Evolutionary conservation across 2,797 vertebrate species (phyloP).

Genomic region (Loriculus beryllinus): DNA sequence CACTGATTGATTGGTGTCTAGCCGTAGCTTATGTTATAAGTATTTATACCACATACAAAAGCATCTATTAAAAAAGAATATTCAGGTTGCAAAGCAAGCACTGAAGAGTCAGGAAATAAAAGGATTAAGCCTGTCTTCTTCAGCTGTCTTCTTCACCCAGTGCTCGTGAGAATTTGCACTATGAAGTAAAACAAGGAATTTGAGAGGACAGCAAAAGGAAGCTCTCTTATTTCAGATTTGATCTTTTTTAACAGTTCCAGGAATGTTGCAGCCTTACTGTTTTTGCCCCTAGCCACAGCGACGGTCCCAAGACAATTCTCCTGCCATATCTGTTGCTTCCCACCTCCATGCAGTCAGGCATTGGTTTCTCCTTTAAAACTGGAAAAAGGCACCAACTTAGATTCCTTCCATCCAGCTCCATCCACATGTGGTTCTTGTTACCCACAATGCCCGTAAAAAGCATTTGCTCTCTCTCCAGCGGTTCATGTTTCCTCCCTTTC

Average conservation of each 20-base stretch:
- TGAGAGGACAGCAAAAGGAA: background rate
- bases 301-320: background rate
- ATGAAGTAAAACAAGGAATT: background rate
- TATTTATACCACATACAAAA: background rate
- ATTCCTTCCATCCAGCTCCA: background rate
- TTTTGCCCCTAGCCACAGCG: background rate
- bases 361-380: background rate
- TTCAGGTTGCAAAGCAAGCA: background rate
- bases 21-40: background rate
- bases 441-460: background rate
- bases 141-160: background rate
- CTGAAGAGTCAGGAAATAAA: background rate
- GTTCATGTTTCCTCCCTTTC: constrained; percentile 32
- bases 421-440: constrained; percentile 44
- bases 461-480: background rate
- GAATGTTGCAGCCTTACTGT: background rate
- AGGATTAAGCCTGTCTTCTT: constrained; percentile 3
- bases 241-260: background rate
- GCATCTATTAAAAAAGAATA: background rate
- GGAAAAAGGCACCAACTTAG: background rate
- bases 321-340: background rate
- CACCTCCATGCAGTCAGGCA: background rate
- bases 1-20: background rate
- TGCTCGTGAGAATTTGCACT: background rate
- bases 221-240: background rate